Evolutionary conservation across 2,797 vertebrate species (phyloP).

Genomic region (Sebastolobus altivelis): DNA sequence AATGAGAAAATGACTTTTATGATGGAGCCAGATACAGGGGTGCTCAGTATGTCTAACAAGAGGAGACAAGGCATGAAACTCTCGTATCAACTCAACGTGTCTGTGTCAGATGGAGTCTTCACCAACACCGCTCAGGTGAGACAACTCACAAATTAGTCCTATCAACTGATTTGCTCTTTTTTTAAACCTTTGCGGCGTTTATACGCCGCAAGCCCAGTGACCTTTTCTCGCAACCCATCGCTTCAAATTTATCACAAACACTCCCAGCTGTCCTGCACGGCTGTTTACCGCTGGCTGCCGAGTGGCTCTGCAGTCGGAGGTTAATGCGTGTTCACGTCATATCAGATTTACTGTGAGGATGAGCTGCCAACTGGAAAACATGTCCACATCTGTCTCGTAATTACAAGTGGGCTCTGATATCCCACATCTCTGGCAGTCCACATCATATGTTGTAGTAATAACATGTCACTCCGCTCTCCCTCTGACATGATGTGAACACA

Average conservation of each 20-base stretch:
- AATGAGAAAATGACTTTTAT: slow-evolving; percentile 94
- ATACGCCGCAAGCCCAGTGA: neutral
- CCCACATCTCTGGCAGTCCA: slow-evolving; percentile 16
- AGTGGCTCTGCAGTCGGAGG: slow-evolving; percentile 48
- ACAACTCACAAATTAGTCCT: slow-evolving; percentile 38
- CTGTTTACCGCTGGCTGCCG: slow-evolving; percentile 23
- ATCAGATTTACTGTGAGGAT: slow-evolving; percentile 58
- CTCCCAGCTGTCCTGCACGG: slow-evolving; percentile 41
- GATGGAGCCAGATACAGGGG: slow-evolving; percentile 90
- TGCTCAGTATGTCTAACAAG: slow-evolving; percentile 91
- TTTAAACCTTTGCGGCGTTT: slow-evolving; percentile 30
- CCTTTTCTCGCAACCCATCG: slow-evolving; percentile 24
- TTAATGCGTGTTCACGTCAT: slow-evolving; percentile 63
- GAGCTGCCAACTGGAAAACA: slow-evolving; percentile 59
- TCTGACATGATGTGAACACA: slow-evolving; percentile 21
- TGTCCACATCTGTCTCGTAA: slow-evolving; percentile 61
- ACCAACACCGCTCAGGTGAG: slow-evolving; percentile 90
- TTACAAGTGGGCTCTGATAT: slow-evolving; percentile 41
- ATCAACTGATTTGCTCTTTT: slow-evolving; percentile 51
- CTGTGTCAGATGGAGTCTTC: slow-evolving; percentile 97
- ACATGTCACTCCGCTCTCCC: slow-evolving; percentile 6
- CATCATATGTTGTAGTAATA: slow-evolving; percentile 16
- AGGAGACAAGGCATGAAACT: slow-evolving; percentile 87
- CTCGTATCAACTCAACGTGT: slow-evolving; percentile 91
- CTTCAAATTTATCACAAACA: slow-evolving; percentile 51